These are phyloP conservation scores for Parotocinclus haroldoi DNA, from an alignment of 2,797 vertebrate species.

Conservation along the genomic window DNA sequence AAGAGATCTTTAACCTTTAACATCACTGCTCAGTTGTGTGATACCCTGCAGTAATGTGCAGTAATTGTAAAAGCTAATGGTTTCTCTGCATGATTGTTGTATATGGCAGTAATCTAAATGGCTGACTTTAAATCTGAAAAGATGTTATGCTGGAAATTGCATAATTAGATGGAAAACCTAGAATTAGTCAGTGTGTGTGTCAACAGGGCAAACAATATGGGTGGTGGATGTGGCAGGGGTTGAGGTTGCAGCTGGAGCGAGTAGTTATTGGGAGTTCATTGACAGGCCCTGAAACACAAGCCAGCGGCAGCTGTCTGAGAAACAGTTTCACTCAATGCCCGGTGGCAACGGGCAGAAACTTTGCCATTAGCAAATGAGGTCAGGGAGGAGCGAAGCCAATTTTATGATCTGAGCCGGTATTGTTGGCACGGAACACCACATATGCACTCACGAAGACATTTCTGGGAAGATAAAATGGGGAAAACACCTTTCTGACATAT, in stretches of 20 bases:
- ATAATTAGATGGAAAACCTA: not conserved
- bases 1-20: no score
- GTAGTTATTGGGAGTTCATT: slow-evolving; percentile 30
- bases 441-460: slow-evolving; percentile 22
- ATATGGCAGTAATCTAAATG: slow-evolving; percentile 1
- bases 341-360: slow-evolving; percentile 24
- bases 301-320: slow-evolving; percentile 43
- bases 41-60: no score
- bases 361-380: slow-evolving; percentile 30
- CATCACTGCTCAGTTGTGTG: no score
- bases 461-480: slow-evolving; percentile 8
- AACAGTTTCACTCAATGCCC: not conserved
- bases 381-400: slow-evolving; percentile 33
- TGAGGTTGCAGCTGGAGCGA: slow-evolving; percentile 2
- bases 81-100: slow-evolving; percentile 7
- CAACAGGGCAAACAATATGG: not conserved
- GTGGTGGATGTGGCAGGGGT: not conserved
- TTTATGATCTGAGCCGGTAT: slow-evolving; percentile 39
- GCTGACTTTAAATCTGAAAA: not conserved
- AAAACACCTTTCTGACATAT: slow-evolving; percentile 6
- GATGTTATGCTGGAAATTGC: not conserved
- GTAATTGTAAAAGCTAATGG: no score
- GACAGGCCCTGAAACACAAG: slow-evolving; percentile 42
- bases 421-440: slow-evolving; percentile 20
- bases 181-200: not conserved